Base-by-base conservation (phyloP, 2,888 invertebrate species). In the Barypeithes pellucidus region DNA sequence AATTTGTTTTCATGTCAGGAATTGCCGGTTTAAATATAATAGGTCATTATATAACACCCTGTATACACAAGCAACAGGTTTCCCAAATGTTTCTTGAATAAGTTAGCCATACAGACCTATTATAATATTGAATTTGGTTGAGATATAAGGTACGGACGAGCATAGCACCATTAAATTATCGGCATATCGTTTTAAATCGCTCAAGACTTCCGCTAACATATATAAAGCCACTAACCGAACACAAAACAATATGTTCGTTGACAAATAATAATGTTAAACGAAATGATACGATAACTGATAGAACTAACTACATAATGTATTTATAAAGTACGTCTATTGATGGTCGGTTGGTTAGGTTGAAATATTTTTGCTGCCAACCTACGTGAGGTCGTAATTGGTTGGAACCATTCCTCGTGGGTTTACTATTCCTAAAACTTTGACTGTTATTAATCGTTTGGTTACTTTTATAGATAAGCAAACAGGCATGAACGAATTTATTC, bases 121-220 rank as follows among this genome's bases (percentile, higher is more conserved):
- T 66, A 50, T 65, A 66, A 41, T 54, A 66, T 66, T 66, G 14
- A 52, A 66, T 66, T 66, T 66, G 52, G 41, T 39, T 66, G 24
- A 41, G 11, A 66, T 52, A 66, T 52, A 66, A 66, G 63, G 14
- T 43, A 22, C 43, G 29, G 16, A 33, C 63, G 50, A 65, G 29
- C 63, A 36, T 52, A 65, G 54, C 65, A 41, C 52, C 41, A 54
- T 54, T 66, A 66, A 66, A 22, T 39, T 52, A 66, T 66, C 24
- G 14, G 24, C 20, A 22, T 66, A 66, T 54, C 52, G 41, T 9
- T 66, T 66, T 66, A 66, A 66, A 66, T 66, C 52, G 18, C 18
- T 33, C 54, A 29, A 57, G 54, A 57, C 29, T 57, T 57, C 52
- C 54, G 54, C 54, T 57, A 16, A 33, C 54, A 24, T 54, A 57